These are phyloP conservation scores for Drosophila pruinosa DNA, from an alignment of 1,140 invertebrate genomes.

Conservation along the genomic window DNA sequence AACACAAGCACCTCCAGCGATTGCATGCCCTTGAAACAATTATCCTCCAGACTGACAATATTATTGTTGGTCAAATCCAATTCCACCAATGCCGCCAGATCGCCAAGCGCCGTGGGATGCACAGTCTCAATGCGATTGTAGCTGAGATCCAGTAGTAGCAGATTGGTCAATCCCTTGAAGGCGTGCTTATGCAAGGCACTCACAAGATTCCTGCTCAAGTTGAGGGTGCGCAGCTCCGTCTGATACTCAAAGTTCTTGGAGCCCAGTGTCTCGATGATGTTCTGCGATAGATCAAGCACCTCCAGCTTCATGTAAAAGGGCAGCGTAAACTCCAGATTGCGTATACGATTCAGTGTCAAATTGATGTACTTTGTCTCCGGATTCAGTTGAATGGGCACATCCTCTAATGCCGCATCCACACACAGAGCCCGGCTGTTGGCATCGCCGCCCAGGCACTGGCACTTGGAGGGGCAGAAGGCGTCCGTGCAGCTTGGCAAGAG, in stretches of 20 bases:
- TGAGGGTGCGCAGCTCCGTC: slow-evolving; percentile 87
- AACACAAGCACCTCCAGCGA: slow-evolving; percentile 88
- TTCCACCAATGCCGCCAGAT: slow-evolving; percentile 88
- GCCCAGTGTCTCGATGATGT: slow-evolving; percentile 90
- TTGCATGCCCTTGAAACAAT: slow-evolving; percentile 88
- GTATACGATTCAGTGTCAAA: slow-evolving; percentile 89
- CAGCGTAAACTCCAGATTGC: slow-evolving; percentile 88
- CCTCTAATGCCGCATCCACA: slow-evolving; percentile 89
- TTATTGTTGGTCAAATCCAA: slow-evolving; percentile 91
- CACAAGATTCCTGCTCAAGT: slow-evolving; percentile 90
- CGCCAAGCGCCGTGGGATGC: slow-evolving; percentile 88
- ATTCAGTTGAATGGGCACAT: slow-evolving; percentile 94
- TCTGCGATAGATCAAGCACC: slow-evolving; percentile 91
- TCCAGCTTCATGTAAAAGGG: slow-evolving; percentile 91
- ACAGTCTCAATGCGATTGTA: slow-evolving; percentile 90
- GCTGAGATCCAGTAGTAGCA: slow-evolving; percentile 88
- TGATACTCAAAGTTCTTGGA: slow-evolving; percentile 91
- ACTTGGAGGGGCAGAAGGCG: slow-evolving; percentile 90
- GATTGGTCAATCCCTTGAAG: slow-evolving; percentile 88
- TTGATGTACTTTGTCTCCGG: slow-evolving; percentile 91
- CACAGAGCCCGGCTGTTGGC: slow-evolving; percentile 90
- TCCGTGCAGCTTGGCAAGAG: slow-evolving; percentile 68
- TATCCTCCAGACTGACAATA: slow-evolving; percentile 87
- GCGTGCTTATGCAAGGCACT: slow-evolving; percentile 88
- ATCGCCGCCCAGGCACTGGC: slow-evolving; percentile 87